Conservation (phyloP, 2,888 invertebrate genomes). For the Sinopyrophorus schimmeli region DNA sequence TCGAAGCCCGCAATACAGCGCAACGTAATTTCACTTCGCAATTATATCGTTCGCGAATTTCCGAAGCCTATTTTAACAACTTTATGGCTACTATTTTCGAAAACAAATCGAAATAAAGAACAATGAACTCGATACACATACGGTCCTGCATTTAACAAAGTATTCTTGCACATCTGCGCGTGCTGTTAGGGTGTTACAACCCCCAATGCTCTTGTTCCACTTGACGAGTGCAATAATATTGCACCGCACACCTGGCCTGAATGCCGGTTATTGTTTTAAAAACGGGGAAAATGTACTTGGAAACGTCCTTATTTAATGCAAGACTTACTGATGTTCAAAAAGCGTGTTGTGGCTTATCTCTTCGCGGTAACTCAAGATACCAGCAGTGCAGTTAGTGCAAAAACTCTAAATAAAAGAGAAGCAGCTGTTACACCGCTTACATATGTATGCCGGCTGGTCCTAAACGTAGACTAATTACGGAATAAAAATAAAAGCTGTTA, state of each 20-base stretch:
- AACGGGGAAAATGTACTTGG: no score
- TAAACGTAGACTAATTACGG: constrained; percentile 25
- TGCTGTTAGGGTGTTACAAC: constrained; percentile 25
- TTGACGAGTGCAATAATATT: constrained; percentile 37
- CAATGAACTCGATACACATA: constrained; percentile 2
- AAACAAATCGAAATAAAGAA: not conserved
- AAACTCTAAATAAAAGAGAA: constrained; percentile 8
- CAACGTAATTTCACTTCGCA: no score
- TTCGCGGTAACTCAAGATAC: no score
- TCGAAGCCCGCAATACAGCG: no score
- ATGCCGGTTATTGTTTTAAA: no score
- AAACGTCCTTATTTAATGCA: no score
- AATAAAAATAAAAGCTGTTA: constrained; percentile 12
- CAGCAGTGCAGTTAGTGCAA: constrained; percentile 12
- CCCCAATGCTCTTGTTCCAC: constrained; percentile 38
- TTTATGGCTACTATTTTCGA: no score
- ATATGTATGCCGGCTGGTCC: constrained; percentile 24
- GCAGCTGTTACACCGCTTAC: constrained; percentile 21
- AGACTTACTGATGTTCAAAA: no score
- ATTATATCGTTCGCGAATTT: no score
- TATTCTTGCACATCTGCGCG: constrained; percentile 34
- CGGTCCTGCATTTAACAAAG: constrained; percentile 15
- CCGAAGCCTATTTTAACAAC: not conserved
- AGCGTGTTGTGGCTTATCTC: no score
- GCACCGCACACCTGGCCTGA: constrained; percentile 38